Evolutionary conservation across 2,797 vertebrate genomes (phyloP), one percentile per base, ranked within the genome.

Genomic region (Lophotriccus pileatus): DNA sequence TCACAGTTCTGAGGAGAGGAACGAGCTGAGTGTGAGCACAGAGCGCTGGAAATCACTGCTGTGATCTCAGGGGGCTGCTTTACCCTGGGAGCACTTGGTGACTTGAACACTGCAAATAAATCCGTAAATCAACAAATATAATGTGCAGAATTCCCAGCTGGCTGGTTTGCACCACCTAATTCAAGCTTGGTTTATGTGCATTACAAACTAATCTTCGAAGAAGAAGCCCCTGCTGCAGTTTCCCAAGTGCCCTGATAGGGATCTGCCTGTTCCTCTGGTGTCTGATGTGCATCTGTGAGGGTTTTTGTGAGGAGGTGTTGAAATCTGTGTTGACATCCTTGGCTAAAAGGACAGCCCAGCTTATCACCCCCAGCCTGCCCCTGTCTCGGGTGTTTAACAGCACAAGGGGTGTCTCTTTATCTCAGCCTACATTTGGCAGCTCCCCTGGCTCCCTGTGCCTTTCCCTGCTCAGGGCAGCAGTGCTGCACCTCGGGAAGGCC

Each of bases 1-100:
- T 24, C 5, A 7, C 19, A 0, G 1, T 0, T 5, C 0, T 1
- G 32, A 3, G 69, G 32, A 10, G 23, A 13, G 70, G 14, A 16
- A 7, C 0, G 27, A 23, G 68, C 34, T 24, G 21, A 2, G 25
- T 1, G 7, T 4, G 58, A 28, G 60, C 49, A 9, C 27, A 3
- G 27, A 24, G 68, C 14, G 0, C 34, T 27, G 46, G 46, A 8
- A 39, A 30, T 14, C 23, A 4, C 75, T n/a, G 2, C 17, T 0
- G 18, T 8, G 30, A 0, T 46, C 88, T 47, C 56, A 3, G 12
- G 68, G 87, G 58, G 66, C 39, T 44, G 2, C 24, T 36, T 49
- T 22, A 8, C 44, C 56, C 44, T 9, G 50, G 88, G 43, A 82
- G 70, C 36, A 0, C 30, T 60, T 8, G 1, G 30, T 41, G 46